Evolutionary conservation across 2,113 vertebrate species (phyloP).

Genomic region (Gopherus flavomarginatus): DNA sequence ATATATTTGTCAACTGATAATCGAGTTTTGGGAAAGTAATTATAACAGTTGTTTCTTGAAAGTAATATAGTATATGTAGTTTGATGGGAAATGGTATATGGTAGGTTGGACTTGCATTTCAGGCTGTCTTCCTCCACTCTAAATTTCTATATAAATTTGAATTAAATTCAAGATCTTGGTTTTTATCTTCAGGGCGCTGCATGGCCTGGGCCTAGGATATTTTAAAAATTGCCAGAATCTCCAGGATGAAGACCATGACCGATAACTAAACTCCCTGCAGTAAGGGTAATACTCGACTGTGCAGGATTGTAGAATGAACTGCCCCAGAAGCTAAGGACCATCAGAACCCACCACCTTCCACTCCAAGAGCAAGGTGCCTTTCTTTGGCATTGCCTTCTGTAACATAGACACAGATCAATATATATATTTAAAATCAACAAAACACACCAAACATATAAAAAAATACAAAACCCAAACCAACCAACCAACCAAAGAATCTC

Average conservation of each 20-base stretch:
- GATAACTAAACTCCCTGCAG: neutral
- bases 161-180: neutral
- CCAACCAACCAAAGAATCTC: neutral
- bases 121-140: neutral
- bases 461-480: neutral
- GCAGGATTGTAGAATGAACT: neutral
- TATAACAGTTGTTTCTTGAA: conserved; percentile 30
- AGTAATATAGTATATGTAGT: neutral
- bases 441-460: neutral
- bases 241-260: neutral
- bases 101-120: neutral
- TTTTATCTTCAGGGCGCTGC: neutral
- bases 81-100: neutral
- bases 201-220: neutral
- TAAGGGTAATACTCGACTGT: neutral
- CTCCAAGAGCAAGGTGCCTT: neutral
- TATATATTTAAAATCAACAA: neutral
- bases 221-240: neutral
- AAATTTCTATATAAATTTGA: neutral
- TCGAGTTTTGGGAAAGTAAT: neutral
- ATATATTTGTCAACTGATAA: conserved; percentile 5
- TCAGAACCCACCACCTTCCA: neutral
- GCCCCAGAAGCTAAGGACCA: neutral
- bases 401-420: neutral
- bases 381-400: neutral